Conservation (phyloP, 1,140 invertebrate genomes). For the Aphelenchoides besseyi region DNA sequence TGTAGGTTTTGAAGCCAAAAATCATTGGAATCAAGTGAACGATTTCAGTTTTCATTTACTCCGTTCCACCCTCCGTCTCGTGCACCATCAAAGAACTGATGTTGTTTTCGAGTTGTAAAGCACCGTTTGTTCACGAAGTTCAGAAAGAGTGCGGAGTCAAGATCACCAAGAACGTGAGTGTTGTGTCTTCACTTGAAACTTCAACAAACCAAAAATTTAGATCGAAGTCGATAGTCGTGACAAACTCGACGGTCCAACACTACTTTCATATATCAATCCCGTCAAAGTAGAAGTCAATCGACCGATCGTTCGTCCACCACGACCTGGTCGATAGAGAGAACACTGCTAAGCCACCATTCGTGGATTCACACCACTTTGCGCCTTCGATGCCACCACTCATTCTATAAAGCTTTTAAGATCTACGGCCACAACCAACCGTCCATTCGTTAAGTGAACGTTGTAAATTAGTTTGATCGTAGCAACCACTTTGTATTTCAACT, state of each 20-base stretch:
- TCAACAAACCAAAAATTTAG: conserved; percentile 30
- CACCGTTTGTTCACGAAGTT: conserved; percentile 54
- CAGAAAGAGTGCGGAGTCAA: conserved; percentile 48
- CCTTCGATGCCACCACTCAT: no score
- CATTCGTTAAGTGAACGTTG: no score
- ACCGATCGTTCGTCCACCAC: conserved; percentile 15
- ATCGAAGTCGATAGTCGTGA: conserved; percentile 61
- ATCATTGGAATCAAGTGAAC: not conserved
- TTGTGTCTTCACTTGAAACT: not conserved
- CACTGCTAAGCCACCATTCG: no score
- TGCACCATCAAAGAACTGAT: conserved; percentile 62
- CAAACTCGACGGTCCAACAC: conserved; percentile 50
- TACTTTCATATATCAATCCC: conserved; percentile 47
- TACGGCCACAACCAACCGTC: no score
- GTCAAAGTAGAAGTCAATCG: conserved; percentile 11
- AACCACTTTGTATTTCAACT: no score
- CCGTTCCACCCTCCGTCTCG: conserved; percentile 55
- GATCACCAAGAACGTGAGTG: conserved; percentile 57
- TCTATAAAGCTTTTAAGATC: no score
- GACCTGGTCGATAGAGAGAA: conserved; percentile 15
- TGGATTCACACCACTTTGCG: no score
- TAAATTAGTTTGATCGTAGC: no score
- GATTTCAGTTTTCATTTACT: conserved; percentile 61
- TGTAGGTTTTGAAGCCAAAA: conserved; percentile 40
- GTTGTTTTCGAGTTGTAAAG: conserved; percentile 60